A percentile compares a stretch with the other conserved stretches of the same genome.
Conservation (phyloP, 2,113 vertebrate genomes). For the Trichomycterus rosablanca region DNA sequence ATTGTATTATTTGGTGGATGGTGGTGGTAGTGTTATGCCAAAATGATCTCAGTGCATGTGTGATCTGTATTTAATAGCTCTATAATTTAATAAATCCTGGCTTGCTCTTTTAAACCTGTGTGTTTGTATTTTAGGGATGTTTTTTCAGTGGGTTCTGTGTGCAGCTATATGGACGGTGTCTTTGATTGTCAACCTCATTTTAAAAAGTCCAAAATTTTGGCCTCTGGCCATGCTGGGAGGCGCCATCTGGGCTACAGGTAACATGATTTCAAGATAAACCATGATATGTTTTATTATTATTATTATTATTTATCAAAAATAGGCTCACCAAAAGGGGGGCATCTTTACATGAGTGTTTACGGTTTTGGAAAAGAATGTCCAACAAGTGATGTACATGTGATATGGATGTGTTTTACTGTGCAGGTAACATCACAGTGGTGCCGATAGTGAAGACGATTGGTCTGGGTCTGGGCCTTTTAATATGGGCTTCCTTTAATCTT, state of each 20-base stretch:
- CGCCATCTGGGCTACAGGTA: slow-evolving; percentile 81
- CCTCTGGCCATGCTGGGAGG: slow-evolving; percentile 81
- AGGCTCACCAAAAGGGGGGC: no score
- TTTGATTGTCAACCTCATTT: slow-evolving; percentile 71
- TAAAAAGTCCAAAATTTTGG: slow-evolving; percentile 75
- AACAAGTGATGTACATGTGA: no score
- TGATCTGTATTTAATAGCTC: no score
- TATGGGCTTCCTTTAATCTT: slow-evolving; percentile 81
- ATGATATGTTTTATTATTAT: no score
- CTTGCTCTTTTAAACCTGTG: no score
- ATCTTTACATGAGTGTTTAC: no score
- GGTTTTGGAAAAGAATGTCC: no score
- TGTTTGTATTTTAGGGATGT: slow-evolving; percentile 55
- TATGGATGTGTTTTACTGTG: slow-evolving; percentile 22
- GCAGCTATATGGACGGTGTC: slow-evolving; percentile 75
- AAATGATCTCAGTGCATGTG: no score
- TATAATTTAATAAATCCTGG: no score
- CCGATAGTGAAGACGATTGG: slow-evolving; percentile 80
- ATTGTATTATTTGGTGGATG: no score
- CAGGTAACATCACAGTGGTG: slow-evolving; percentile 77
- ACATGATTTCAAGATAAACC: neutral
- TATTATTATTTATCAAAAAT: no score
- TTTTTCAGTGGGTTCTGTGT: slow-evolving; percentile 84
- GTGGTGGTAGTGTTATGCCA: no score
- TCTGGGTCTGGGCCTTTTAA: slow-evolving; percentile 75